phyloP scores from a whole-genome alignment of 2,113 vertebrate genomes.

The Sturnira hondurensis region DNA sequence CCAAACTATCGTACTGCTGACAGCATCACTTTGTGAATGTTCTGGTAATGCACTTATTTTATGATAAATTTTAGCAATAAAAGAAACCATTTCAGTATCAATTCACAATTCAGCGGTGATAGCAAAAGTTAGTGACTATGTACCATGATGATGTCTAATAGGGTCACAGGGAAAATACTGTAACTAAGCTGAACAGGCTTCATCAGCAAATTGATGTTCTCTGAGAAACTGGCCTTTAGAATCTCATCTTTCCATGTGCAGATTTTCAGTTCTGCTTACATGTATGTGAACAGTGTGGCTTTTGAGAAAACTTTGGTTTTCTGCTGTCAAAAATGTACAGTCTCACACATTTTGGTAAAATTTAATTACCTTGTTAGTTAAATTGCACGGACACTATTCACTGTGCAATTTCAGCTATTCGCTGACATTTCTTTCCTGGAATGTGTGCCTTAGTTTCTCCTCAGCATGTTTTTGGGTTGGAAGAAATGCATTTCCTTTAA shows the following conservation, averaged over 20 bases:
- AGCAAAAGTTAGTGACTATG: constrained; percentile 58
- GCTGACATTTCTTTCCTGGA: not conserved
- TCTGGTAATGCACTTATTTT: constrained; percentile 53
- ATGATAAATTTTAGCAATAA: constrained; percentile 67
- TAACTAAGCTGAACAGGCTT: constrained; percentile 19
- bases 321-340: not conserved
- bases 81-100: constrained; percentile 38
- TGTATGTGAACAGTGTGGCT: not conserved
- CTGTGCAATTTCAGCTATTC: not conserved
- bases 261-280: not conserved
- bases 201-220: constrained; percentile 35
- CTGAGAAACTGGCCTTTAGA: not conserved
- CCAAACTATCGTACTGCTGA: constrained; percentile 67
- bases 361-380: not conserved
- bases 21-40: constrained; percentile 66
- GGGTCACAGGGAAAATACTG: not conserved
- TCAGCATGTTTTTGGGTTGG: not conserved
- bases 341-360: not conserved
- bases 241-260: not conserved
- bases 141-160: constrained; percentile 31
- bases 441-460: not conserved
- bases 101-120: constrained; percentile 58
- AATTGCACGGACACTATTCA: not conserved
- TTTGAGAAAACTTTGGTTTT: not conserved
- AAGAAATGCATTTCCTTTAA: not conserved